phyloP scores from a whole-genome alignment of 2,113 vertebrate genomes.

The Rana temporaria region DNA sequence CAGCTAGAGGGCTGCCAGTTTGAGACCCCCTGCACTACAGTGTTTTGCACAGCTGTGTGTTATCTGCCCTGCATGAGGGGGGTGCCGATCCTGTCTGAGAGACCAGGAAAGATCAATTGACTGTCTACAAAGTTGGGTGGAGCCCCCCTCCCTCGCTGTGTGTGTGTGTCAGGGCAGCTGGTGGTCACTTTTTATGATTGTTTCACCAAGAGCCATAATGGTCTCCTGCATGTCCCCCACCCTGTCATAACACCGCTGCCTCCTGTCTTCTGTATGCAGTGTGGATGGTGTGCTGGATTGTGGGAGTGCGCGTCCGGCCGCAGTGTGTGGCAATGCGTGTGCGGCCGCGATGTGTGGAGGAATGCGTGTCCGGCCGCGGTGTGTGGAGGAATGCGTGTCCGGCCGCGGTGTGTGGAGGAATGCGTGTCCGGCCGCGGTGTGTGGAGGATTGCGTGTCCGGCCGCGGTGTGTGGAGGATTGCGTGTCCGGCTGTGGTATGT shows the following conservation, averaged over 20 bases:
- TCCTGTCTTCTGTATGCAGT: conserved; percentile 58
- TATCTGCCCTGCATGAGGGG: neutral
- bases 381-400: too few species aligned
- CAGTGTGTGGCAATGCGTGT: too few species aligned
- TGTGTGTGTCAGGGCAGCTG: conserved; percentile 18
- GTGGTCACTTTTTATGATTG: conserved; percentile 12
- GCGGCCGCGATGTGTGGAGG: too few species aligned
- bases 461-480: too few species aligned
- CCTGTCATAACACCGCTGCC: conserved; percentile 36
- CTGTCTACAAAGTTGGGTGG: neutral
- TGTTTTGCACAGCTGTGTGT: neutral
- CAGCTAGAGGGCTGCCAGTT: too few species aligned
- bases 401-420: too few species aligned
- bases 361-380: too few species aligned
- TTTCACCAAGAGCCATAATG: neutral
- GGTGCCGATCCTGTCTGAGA: neutral
- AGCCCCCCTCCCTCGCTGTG: neutral
- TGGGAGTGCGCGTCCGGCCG: too few species aligned
- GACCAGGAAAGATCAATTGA: neutral
- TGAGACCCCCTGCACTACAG: too few species aligned
- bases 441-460: too few species aligned
- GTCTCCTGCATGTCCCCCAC: conserved; percentile 28
- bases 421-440: too few species aligned
- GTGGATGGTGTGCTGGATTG: neutral
- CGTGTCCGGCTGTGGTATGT: too few species aligned